These are phyloP conservation scores for Aphaenogaster floridana DNA, from an alignment of 1,140 invertebrate genomes.

Conservation along the genomic window DNA sequence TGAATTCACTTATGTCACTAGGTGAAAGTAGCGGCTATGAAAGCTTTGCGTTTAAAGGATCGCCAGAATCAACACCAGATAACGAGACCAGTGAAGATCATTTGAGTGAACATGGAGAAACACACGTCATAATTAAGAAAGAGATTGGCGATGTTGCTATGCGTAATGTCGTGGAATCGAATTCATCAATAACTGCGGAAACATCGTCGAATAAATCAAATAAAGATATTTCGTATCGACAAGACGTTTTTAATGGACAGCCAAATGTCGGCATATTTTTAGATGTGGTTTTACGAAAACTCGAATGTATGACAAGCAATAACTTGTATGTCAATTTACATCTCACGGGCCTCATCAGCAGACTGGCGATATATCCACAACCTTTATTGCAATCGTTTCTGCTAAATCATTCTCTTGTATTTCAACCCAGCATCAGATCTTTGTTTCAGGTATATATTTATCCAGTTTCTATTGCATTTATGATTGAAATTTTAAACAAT, in stretches of 20 bases:
- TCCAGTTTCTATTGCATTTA: not conserved
- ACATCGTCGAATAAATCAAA: conserved; percentile 65
- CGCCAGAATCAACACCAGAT: conserved; percentile 82
- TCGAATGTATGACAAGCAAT: conserved; percentile 95
- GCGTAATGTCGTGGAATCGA: conserved; percentile 35
- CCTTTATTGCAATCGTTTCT: conserved; percentile 95
- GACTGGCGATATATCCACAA: conserved; percentile 95
- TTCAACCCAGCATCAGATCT: conserved; percentile 96
- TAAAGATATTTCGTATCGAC: conserved; percentile 69
- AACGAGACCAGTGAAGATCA: conserved; percentile 79
- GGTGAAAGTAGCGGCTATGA: conserved; percentile 95
- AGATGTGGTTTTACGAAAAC: conserved; percentile 92
- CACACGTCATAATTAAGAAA: conserved; percentile 67
- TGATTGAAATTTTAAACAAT: not conserved
- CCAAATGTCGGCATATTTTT: conserved; percentile 90
- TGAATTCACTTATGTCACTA: conserved; percentile 89
- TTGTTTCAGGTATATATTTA: conserved; percentile 93
- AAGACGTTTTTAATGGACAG: conserved; percentile 79
- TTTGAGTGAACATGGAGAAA: conserved; percentile 86
- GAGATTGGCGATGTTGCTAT: conserved; percentile 45
- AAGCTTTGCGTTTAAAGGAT: conserved; percentile 91
- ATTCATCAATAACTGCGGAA: conserved; percentile 21
- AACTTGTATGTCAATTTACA: conserved; percentile 95
- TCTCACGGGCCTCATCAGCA: conserved; percentile 94
- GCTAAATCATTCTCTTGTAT: conserved; percentile 94